Conservation (phyloP, 2,113 vertebrate species). For the Pleuronectes platessa region DNA sequence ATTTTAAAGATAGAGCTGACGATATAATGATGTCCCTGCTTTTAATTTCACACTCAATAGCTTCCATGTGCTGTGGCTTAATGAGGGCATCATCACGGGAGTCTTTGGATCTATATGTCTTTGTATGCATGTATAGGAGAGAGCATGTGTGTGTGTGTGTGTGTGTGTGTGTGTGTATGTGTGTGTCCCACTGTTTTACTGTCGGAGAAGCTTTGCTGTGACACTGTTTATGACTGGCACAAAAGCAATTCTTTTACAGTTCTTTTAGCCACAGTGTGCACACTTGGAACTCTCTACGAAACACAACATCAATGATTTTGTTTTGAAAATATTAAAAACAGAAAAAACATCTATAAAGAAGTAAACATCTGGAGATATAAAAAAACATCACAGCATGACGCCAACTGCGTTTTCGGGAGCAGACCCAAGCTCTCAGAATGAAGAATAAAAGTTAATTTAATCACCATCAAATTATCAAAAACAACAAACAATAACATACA, state of each 20-base stretch:
- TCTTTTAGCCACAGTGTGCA: constrained; percentile 2
- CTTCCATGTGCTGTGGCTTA: constrained; percentile 77
- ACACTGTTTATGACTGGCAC: constrained; percentile 36
- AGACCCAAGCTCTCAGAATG: not conserved
- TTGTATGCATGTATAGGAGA: constrained; percentile 25
- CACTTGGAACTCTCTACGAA: constrained; percentile 25
- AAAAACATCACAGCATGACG: constrained; percentile 19
- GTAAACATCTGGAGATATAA: constrained; percentile 46
- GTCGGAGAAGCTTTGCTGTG: constrained; percentile 45
- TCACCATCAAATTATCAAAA: not conserved
- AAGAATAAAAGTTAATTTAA: not conserved
- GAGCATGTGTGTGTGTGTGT: too few species aligned
- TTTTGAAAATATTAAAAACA: constrained; percentile 24
- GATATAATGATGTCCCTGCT: constrained; percentile 68
- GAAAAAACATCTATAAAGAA: constrained; percentile 22
- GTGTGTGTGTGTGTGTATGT: not conserved
- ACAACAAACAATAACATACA: not conserved
- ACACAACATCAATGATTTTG: constrained; percentile 26
- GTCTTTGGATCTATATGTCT: constrained; percentile 47
- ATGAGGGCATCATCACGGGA: constrained; percentile 72
- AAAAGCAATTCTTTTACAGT: constrained; percentile 33
- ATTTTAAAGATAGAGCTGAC: constrained; percentile 47
- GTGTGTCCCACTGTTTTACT: constrained; percentile 66
- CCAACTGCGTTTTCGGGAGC: not conserved
- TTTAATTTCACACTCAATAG: constrained; percentile 80